Conservation (phyloP, 2,888 invertebrate species). For the Prosapia bicincta region DNA sequence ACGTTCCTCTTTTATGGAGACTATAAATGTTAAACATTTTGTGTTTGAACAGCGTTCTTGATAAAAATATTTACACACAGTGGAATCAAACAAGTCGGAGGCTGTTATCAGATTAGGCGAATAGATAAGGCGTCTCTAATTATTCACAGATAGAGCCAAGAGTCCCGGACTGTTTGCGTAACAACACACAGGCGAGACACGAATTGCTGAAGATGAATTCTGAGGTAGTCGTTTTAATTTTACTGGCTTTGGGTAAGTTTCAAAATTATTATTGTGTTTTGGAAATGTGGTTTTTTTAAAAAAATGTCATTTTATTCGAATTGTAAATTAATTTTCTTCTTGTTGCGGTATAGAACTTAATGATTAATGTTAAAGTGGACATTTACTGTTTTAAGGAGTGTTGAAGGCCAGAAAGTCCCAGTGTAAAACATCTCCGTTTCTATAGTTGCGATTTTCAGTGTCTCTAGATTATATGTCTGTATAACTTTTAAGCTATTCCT, state of each 20-base stretch:
- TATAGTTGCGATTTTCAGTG: too few relatives aligned
- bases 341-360: too few relatives aligned
- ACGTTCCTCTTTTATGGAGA: not conserved
- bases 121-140: not conserved
- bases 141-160: not conserved
- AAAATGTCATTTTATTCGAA: too few relatives aligned
- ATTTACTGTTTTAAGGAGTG: too few relatives aligned
- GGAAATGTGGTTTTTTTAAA: too few relatives aligned
- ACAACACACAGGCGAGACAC: not conserved
- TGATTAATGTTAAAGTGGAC: too few relatives aligned
- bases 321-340: too few relatives aligned
- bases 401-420: too few relatives aligned
- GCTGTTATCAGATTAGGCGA: not conserved
- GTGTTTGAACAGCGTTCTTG: not conserved
- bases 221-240: not conserved
- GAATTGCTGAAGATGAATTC: conserved; percentile 2
- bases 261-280: too few relatives aligned
- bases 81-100: not conserved
- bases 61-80: not conserved
- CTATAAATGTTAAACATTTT: not conserved
- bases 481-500: too few relatives aligned
- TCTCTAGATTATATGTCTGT: too few relatives aligned
- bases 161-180: not conserved
- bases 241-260: not conserved
- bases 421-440: too few relatives aligned